These are phyloP conservation scores for Megamerina dolium DNA, from an alignment of 2,888 invertebrate genomes.

Conservation along the genomic window DNA sequence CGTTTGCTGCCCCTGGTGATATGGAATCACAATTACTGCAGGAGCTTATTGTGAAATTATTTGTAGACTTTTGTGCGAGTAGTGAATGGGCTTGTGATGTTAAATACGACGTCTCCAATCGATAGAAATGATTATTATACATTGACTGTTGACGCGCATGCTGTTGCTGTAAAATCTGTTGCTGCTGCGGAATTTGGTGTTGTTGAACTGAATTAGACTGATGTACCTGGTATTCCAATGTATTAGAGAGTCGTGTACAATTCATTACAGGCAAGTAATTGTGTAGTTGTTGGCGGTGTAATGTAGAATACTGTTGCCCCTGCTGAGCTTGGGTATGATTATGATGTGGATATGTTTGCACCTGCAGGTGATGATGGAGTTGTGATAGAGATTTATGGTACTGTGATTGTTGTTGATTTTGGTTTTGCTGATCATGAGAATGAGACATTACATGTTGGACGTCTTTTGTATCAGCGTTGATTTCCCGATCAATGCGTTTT, in stretches of 20 bases:
- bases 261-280: conserved; percentile 43
- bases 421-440: conserved; percentile 35
- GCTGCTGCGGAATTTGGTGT: conserved; percentile 25
- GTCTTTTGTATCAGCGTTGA: conserved; percentile 63
- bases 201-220: conserved; percentile 28
- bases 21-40: conserved; percentile 33
- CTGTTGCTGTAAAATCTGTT: conserved; percentile 26
- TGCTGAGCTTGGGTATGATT: conserved; percentile 18
- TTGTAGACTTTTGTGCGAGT: conserved; percentile 16
- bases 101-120: conserved; percentile 27
- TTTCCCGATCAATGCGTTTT: conserved; percentile 81
- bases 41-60: conserved; percentile 13
- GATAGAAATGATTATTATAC: conserved; percentile 32
- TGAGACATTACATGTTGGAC: conserved; percentile 47
- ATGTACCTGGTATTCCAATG: conserved; percentile 39
- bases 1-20: conserved; percentile 14
- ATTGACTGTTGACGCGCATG: conserved; percentile 25
- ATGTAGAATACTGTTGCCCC: conserved; percentile 23
- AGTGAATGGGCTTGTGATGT: conserved; percentile 21
- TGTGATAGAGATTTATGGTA: conserved; percentile 33
- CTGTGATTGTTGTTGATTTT: conserved; percentile 35
- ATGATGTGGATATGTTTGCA: conserved; percentile 18
- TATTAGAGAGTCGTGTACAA: conserved; percentile 39
- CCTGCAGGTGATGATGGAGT: conserved; percentile 27
- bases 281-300: conserved; percentile 28